Evolutionary conservation across 2,797 vertebrate species (phyloP), one percentile per base, ranked within the genome.

Genomic region (Poecilia velifera): DNA sequence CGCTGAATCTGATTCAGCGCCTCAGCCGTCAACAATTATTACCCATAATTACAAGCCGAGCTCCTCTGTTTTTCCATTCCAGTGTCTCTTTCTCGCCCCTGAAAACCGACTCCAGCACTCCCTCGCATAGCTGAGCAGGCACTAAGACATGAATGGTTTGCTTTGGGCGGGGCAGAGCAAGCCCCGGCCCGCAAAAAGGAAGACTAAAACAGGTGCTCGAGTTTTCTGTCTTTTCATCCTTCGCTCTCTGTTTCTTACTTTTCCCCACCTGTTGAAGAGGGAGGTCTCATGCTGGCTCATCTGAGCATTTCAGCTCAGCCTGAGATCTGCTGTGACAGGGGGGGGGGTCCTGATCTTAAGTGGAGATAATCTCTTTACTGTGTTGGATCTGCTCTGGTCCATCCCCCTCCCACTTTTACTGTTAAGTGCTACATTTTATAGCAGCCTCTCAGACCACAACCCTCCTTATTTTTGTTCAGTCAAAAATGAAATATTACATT

Each of bases 171-270:
- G 82, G 85, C 79, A 74, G 76, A 77, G 80, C 92, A 86, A 90
- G 92, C 86, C 89, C 71, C 47, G 55, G 91, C 90, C 84, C 43
- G 90, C 84, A 83, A 73, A 51, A 79, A 78, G 70, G 78, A 82
- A 86, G 87, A 78, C 84, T 73, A 83, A 91, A 94, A 93, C 94
- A 94, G 93, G 92, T 94, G 93, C 89, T 94, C 81, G 25, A 55
- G 68, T 80, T 84, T 78, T 85, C 80, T 75, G 87, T 90, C 86
- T 90, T 90, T 87, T 91, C 76, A 88, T 88, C 83, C 0, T 87
- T 83, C 77, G 43, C 73, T 82, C 83, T 78, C 73, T 84, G 86
- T 79, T 62, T 72, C 84, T 85, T 86, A 82, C 86, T 90, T 85
- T 84, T 70, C 53, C 43, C 89, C 93, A 95, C 94, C 93, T 95